Conservation (phyloP, 2,888 invertebrate genomes). For the Perithous albicinctus region DNA sequence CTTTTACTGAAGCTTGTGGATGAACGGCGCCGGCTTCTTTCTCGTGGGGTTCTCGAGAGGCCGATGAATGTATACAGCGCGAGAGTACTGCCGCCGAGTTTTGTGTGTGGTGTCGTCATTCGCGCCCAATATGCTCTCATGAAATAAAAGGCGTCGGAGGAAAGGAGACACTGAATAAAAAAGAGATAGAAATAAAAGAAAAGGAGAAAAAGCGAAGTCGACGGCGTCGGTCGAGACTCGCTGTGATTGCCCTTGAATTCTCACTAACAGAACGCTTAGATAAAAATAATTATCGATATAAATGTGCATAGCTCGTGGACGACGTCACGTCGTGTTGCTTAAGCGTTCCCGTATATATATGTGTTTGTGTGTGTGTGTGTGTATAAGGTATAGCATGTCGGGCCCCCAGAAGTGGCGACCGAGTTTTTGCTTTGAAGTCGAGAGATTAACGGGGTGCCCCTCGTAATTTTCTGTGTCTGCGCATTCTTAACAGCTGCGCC, state of each 20-base stretch:
- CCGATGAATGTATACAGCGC: constrained; percentile 30
- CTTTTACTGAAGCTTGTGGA: constrained; percentile 73
- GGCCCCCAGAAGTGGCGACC: constrained; percentile 66
- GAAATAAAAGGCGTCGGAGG: constrained; percentile 29
- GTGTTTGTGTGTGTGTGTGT: constrained; percentile 1
- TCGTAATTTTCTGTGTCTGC: constrained; percentile 79
- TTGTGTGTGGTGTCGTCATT: neutral
- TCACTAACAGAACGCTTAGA: constrained; percentile 78
- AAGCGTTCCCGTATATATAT: constrained; percentile 24
- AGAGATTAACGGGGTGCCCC: constrained; percentile 77
- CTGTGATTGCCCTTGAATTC: constrained; percentile 82
- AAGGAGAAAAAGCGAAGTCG: constrained; percentile 39
- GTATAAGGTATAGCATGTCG: constrained; percentile 10
- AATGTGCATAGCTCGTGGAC: constrained; percentile 68
- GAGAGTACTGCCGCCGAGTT: constrained; percentile 27
- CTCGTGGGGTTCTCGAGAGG: constrained; percentile 50
- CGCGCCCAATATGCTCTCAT: constrained; percentile 10
- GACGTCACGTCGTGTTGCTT: constrained; percentile 51
- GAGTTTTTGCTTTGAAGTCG: constrained; percentile 81
- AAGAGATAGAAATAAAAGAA: constrained; percentile 45
- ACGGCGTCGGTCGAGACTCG: constrained; percentile 26
- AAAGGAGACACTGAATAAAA: constrained; percentile 46
- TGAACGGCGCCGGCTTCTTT: constrained; percentile 66
- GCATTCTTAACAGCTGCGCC: constrained; percentile 76
- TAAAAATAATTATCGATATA: constrained; percentile 83